Base-by-base conservation (phyloP, 2,797 vertebrate genomes). In the Benthosema pterotum region DNA sequence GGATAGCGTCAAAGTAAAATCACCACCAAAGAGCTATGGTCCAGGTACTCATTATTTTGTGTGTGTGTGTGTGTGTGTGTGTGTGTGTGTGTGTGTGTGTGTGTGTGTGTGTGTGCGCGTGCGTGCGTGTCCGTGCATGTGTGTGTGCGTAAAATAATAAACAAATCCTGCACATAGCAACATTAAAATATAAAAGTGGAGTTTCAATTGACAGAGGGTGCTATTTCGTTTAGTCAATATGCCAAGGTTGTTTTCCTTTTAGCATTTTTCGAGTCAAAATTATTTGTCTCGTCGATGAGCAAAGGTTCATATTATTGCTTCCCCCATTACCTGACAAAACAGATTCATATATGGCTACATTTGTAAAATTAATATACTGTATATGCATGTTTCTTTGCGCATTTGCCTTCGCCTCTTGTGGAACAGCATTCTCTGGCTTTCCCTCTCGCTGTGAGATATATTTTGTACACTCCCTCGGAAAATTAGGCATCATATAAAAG, bases 1-100 rank as follows among this genome's bases (percentile, higher is more conserved):
- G 67, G 58, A 80, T 67, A 32, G 70, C 83, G 81, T 85, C 73
- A 79, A 87, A 87, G 63, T 67, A 63, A 87, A 88, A 62, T 79
- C 74, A 77, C 77, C 1, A 11, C 43, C 74, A 77, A 79, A 83
- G 11, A 56, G 67, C 66, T 64, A 67, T 51, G 14, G 66, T 83
- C 65, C 65, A 50, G 32, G 6, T 32, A 1, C 28, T 32, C 5
- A 6, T 32, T 32, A 32, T 25, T 25, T 2, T 25, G 2, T 25
- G 25, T 25, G 25, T 25, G 25, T 5, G 25, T 25, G 25, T 25
- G 25, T 25, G 25, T 43, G 42, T 43, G 42, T 43, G 11, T 45
- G 11, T 45, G 14, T n/a, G 14, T n/a, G 11, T 12, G 43, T 12
- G 43, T 45, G 43, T 45, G 43, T 45, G 43, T 45, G 43, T 45